Evolutionary conservation across 2,888 invertebrate species (phyloP).

Genomic region (Lasioglossum oenotherae): DNA sequence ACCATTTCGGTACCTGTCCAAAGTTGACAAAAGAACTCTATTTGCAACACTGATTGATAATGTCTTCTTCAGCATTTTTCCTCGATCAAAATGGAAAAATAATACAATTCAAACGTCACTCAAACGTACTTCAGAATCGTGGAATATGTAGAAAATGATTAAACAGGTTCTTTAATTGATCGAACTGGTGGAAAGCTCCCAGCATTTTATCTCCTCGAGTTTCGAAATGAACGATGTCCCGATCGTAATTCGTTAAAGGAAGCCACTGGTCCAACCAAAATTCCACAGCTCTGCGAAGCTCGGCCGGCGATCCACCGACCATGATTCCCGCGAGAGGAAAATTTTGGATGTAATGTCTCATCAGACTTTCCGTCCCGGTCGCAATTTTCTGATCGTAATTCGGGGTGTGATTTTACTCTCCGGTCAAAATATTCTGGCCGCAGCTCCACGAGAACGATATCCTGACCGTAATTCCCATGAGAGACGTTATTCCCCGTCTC

Average conservation of each 20-base stretch:
- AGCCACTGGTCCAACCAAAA: not conserved
- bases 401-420: not conserved
- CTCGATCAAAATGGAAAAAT: too few species aligned
- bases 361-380: not conserved
- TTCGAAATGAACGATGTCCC: not conserved
- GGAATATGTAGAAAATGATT: not conserved
- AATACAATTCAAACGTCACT: too few species aligned
- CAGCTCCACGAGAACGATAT: not conserved
- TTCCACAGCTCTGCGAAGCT: not conserved
- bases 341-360: slow-evolving; percentile 2
- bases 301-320: not conserved
- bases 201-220: not conserved
- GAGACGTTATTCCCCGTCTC: not conserved
- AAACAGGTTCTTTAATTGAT: not conserved
- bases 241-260: not conserved
- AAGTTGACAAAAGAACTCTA: too few species aligned
- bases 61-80: not conserved
- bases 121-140: too few species aligned
- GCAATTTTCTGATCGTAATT: slow-evolving; percentile 8
- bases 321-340: not conserved
- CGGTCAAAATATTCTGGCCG: slow-evolving; percentile 3
- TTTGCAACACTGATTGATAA: too few species aligned
- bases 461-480: not conserved
- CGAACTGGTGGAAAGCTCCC: not conserved
- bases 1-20: not conserved